Base-by-base conservation (phyloP, 2,113 vertebrate genomes). In the Cyprinodon variegatus region DNA sequence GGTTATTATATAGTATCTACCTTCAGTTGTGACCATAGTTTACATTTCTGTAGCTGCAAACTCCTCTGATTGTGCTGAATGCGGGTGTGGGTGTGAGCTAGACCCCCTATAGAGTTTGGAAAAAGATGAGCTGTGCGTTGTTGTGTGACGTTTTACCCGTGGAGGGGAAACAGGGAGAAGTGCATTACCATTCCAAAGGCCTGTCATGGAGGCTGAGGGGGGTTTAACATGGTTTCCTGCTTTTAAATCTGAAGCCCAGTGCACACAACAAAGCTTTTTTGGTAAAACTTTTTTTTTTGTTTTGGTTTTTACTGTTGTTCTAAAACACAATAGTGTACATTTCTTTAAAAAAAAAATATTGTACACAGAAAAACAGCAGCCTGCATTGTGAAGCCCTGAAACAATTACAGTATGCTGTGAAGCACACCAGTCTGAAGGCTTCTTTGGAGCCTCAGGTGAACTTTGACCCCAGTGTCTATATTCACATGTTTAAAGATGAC, bases 161-260 rank as follows among this genome's bases (percentile, higher is more conserved):
- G 79, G 83, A 74, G 81, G 71, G 50, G 8, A 57, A 53, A 8
- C 50, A n/a, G 78, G 87, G 81, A 92, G 88, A 83, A 92, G 86
- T 61, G 88, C 84, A 92, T 95, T 94, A 92, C 79, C 93, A 92
- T 94, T 90, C 77, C 81, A 94, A 91, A 89, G 84, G 67, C 65
- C 85, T 65, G 75, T 76, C 77, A 80, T 77, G 11, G 45, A 11
- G 22, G 75, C 73, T 13, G 77, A 74, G 61, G 72, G 77, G 83
- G 71, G 64, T 68, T 76, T 74, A 69, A 83, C 36, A 1, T 61
- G 40, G 70, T 61, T 70, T 66, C 48, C 75, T 76, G 61, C 71
- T 57, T 37, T 63, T 48, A 29, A 15, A 61, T 77, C 69, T 81
- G 57, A 64, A 73, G 78, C 85, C 67, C 81, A 82, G 29, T 69